Conservation (phyloP, 2,888 invertebrate species). For the Diaperis boleti region DNA sequence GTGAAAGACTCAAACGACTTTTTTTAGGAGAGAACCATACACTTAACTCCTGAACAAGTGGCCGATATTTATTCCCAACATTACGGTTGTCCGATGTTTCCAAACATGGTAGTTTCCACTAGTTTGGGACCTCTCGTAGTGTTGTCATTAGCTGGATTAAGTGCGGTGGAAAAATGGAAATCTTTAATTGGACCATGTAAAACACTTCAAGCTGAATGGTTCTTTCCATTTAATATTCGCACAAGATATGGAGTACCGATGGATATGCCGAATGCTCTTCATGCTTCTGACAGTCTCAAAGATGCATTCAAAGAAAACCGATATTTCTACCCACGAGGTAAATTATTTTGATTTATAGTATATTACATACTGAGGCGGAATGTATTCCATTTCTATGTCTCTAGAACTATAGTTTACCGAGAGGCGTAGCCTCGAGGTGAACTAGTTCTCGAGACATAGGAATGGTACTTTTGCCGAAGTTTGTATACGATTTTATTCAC, state of each 20-base stretch:
- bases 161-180: slow-evolving; percentile 80
- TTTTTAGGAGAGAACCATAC: slow-evolving; percentile 75
- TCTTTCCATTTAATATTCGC: slow-evolving; percentile 78
- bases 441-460: too few species aligned
- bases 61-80: slow-evolving; percentile 85
- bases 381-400: too few species aligned
- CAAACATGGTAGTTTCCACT: slow-evolving; percentile 83
- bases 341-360: too few species aligned
- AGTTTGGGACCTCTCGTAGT: slow-evolving; percentile 82
- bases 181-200: slow-evolving; percentile 79
- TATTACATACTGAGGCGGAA: too few species aligned
- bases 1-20: not conserved
- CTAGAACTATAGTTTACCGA: too few species aligned
- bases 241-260: slow-evolving; percentile 77
- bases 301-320: slow-evolving; percentile 84
- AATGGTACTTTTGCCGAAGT: too few species aligned
- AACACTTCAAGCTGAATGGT: slow-evolving; percentile 75
- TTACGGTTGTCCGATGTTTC: slow-evolving; percentile 80
- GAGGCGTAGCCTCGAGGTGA: too few species aligned
- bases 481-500: too few species aligned
- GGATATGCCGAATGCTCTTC: slow-evolving; percentile 79
- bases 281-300: slow-evolving; percentile 78
- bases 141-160: slow-evolving; percentile 76
- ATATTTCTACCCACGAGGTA: slow-evolving; percentile 83
- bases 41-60: slow-evolving; percentile 86